Percentiles rank a stretch among this genome's conserved stretches.
Evolutionary conservation across 2,888 invertebrate genomes (phyloP).

Genomic region (Pantelozetes paolii): DNA sequence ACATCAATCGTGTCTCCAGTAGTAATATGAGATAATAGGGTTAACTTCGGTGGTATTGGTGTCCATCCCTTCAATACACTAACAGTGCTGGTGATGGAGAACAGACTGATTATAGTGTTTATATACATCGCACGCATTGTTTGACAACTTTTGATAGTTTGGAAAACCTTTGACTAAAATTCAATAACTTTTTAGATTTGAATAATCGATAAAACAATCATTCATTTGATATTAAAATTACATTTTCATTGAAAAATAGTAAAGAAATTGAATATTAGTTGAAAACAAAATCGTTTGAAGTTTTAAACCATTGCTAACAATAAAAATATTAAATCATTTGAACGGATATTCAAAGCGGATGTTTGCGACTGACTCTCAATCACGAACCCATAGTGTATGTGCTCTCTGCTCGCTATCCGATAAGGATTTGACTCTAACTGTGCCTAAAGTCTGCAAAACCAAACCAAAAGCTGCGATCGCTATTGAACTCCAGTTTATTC

Average conservation of each 20-base stretch:
- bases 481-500: conserved; percentile 3
- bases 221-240: background rate
- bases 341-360: conserved; percentile 26
- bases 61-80: conserved; percentile 24
- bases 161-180: background rate
- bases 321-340: conserved; percentile 8
- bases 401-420: conserved; percentile 29
- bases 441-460: background rate
- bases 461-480: background rate
- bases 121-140: background rate
- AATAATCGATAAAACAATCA: background rate
- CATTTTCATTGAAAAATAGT: background rate
- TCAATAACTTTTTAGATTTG: background rate
- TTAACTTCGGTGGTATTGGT: conserved; percentile 27
- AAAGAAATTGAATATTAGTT: background rate
- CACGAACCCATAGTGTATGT: background rate
- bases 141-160: background rate
- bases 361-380: conserved; percentile 24
- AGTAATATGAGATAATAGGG: conserved; percentile 31
- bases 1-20: conserved; percentile 49
- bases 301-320: background rate
- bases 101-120: conserved; percentile 7
- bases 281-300: background rate
- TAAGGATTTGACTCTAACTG: conserved; percentile 2
- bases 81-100: background rate